These are phyloP conservation scores for Steinernema carpocapsae DNA, from an alignment of 2,888 invertebrate genomes.

Conservation along the genomic window DNA sequence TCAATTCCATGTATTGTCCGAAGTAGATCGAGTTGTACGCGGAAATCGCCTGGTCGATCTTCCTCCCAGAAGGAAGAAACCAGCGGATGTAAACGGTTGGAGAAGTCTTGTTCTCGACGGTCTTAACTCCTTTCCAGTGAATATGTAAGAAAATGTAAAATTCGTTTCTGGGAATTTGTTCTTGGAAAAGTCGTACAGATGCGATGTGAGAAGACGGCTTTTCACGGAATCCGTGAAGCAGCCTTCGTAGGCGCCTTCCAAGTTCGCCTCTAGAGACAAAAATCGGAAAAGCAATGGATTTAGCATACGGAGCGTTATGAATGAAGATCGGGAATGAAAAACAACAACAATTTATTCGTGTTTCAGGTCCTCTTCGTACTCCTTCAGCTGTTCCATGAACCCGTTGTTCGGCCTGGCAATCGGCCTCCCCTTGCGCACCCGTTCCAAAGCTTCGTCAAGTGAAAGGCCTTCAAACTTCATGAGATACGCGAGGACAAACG, in stretches of 20 bases:
- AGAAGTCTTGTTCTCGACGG: constrained; percentile 47
- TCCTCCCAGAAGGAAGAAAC: constrained; percentile 36
- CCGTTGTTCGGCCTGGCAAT: constrained; percentile 59
- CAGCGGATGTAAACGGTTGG: constrained; percentile 51
- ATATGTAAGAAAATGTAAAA: constrained; percentile 71
- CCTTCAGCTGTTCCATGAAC: constrained; percentile 57
- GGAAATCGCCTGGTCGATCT: constrained; percentile 43
- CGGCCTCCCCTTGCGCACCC: constrained; percentile 44
- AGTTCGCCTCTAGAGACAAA: constrained; percentile 41
- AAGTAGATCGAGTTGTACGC: constrained; percentile 61
- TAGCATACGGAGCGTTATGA: too few relatives aligned
- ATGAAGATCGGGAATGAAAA: background rate
- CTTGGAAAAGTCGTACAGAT: constrained; percentile 73
- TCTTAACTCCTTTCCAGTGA: constrained; percentile 40
- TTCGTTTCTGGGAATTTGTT: constrained; percentile 79
- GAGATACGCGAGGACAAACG: constrained; percentile 70
- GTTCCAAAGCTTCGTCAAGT: constrained; percentile 64
- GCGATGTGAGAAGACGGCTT: constrained; percentile 80
- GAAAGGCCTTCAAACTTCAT: constrained; percentile 51
- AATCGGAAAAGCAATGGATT: background rate
- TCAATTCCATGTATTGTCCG: constrained; percentile 43
- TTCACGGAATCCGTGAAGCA: constrained; percentile 87
- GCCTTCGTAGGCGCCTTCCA: constrained; percentile 78
- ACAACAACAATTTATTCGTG: background rate
- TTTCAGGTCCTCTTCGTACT: constrained; percentile 48